Evolutionary conservation across 2,888 invertebrate genomes (phyloP).

Genomic region (Epinotia nisella): DNA sequence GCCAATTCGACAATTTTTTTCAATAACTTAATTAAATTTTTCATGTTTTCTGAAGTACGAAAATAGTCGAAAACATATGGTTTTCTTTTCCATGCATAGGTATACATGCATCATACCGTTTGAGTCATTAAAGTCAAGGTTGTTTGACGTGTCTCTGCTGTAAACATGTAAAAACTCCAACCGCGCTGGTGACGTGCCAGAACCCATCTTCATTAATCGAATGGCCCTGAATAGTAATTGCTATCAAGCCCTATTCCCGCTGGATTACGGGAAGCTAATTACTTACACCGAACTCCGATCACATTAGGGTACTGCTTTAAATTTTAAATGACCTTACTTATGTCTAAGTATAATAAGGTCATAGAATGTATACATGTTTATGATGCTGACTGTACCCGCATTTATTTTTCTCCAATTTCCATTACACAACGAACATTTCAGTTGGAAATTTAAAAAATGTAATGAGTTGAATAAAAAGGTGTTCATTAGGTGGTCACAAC

Average conservation of each 20-base stretch:
- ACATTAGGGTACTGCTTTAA: constrained; percentile 20
- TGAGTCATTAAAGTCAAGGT: not conserved
- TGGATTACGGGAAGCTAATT: constrained; percentile 32
- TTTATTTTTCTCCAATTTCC: constrained; percentile 16
- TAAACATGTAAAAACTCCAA: constrained; percentile 10
- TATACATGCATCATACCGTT: not conserved
- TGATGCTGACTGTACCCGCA: not conserved
- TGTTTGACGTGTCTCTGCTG: not conserved
- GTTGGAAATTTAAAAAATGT: constrained; percentile 14
- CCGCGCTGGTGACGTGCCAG: constrained; percentile 13
- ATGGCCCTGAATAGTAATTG: constrained; percentile 30
- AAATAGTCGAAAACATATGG: not conserved
- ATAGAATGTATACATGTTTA: too few relatives aligned
- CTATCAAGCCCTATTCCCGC: constrained; percentile 22
- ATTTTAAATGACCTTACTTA: constrained; percentile 27
- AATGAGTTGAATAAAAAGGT: constrained; percentile 4
- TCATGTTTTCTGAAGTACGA: not conserved
- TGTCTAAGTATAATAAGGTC: too few relatives aligned
- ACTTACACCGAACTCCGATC: constrained; percentile 29
- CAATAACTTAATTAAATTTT: too few relatives aligned
- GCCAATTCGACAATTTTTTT: too few relatives aligned
- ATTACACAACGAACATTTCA: constrained; percentile 16
- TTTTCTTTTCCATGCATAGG: not conserved
- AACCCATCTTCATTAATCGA: constrained; percentile 22
- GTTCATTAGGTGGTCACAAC: not conserved